A percentile compares a stretch with the other conserved stretches of the same genome.
Conservation (phyloP, 2,113 vertebrate species). For the Proterorhinus semilunaris region DNA sequence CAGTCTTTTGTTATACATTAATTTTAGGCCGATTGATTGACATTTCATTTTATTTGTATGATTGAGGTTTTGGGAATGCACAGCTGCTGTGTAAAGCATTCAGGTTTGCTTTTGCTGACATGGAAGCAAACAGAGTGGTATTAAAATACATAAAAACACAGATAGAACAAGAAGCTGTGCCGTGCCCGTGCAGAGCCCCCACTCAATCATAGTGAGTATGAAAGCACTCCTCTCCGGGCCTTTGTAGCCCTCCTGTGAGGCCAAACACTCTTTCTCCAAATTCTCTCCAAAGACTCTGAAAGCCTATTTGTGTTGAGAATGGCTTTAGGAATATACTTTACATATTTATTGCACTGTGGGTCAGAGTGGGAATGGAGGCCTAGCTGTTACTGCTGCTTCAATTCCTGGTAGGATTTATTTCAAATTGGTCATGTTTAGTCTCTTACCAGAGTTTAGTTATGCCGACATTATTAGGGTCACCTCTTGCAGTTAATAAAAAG, state of each 20-base stretch:
- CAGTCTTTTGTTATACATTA: too few relatives aligned
- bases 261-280: constrained; percentile 11
- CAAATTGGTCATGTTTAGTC: constrained; percentile 1
- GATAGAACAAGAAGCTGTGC: constrained; percentile 10
- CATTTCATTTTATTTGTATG: background rate
- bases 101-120: background rate
- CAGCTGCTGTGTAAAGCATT: background rate
- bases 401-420: constrained; percentile 7
- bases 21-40: too few relatives aligned
- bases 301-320: constrained; percentile 2
- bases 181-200: constrained; percentile 16
- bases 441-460: constrained; percentile 1
- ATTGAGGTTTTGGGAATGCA: background rate
- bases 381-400: too few relatives aligned
- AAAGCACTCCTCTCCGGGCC: constrained; percentile 27
- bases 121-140: constrained; percentile 2
- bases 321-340: constrained; percentile 5
- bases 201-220: constrained; percentile 21
- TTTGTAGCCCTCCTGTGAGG: constrained; percentile 21
- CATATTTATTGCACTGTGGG: constrained; percentile 10
- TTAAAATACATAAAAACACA: constrained; percentile 25
- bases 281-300: constrained; percentile 5
- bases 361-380: constrained; percentile 2
- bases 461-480: background rate
- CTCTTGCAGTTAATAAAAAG: background rate